Percentiles rank a stretch among this genome's conserved stretches.
Evolutionary conservation across 2,113 vertebrate genomes (phyloP).

Genomic region (Cavia aperea): DNA sequence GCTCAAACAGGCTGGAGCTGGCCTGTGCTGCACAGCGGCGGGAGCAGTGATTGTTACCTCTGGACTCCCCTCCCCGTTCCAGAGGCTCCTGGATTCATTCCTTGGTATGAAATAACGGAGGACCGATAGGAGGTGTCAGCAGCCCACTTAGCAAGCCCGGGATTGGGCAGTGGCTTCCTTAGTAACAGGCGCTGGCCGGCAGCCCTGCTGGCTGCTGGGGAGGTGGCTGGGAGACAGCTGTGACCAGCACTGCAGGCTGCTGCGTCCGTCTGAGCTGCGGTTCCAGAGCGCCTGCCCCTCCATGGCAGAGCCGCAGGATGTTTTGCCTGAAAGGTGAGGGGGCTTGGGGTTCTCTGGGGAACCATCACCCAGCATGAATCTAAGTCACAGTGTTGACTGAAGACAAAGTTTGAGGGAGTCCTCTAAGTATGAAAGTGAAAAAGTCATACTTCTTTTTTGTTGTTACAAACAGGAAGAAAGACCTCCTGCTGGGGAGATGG

Average conservation of each 20-base stretch:
- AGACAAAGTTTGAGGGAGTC: constrained; percentile 19
- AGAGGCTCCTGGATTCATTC: constrained; percentile 34
- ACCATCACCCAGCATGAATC: not conserved
- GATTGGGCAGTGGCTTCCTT: constrained; percentile 74
- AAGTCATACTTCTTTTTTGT: constrained; percentile 49
- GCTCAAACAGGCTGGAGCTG: not conserved
- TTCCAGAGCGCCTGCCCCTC: constrained; percentile 13
- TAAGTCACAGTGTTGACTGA: not conserved
- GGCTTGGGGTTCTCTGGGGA: not conserved
- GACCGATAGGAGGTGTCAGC: constrained; percentile 65
- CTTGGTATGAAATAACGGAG: constrained; percentile 39
- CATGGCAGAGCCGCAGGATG: constrained; percentile 71
- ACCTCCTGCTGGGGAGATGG: constrained; percentile 43
- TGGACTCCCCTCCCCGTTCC: not conserved
- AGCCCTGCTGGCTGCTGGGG: constrained; percentile 55
- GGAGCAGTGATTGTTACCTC: not conserved
- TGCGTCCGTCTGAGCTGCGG: not conserved
- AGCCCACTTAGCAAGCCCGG: constrained; percentile 60
- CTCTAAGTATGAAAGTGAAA: not conserved
- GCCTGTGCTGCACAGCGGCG: not conserved
- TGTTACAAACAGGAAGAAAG: constrained; percentile 51
- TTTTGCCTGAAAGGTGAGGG: constrained; percentile 85
- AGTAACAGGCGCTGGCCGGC: constrained; percentile 65
- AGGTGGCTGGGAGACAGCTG: constrained; percentile 67
- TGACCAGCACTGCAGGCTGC: constrained; percentile 40